Percentiles rank a stretch among this genome's conserved stretches.
These are phyloP conservation scores for Eulemur mongoz DNA, from an alignment of 2,797 vertebrate species.

Conservation along the genomic window DNA sequence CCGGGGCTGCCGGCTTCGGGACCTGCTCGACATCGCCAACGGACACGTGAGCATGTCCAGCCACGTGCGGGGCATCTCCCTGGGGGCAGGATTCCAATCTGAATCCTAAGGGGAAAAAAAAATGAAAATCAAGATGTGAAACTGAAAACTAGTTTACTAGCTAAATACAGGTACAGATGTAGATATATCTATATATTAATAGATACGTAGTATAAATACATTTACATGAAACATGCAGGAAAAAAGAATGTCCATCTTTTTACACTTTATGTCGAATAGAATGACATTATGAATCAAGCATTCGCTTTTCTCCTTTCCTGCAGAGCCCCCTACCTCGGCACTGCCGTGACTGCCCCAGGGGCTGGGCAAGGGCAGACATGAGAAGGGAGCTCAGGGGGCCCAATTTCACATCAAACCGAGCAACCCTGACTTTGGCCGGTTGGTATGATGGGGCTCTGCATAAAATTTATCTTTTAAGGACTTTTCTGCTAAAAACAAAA, in stretches of 20 bases:
- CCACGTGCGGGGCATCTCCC: fast-evolving
- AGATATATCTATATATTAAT: not conserved
- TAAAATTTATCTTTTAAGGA: not conserved
- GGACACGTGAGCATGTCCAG: conserved; percentile 90
- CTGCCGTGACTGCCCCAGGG: not conserved
- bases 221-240: not conserved
- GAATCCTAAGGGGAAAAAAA: not conserved
- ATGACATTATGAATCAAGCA: fast-evolving
- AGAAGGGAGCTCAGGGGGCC: fast-evolving
- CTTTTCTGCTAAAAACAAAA: not conserved
- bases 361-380: fast-evolving
- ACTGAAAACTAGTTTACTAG: not conserved
- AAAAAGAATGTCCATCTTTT: not conserved
- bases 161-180: not conserved
- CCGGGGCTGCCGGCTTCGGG: conserved; percentile 94
- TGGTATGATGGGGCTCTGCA: too few species aligned
- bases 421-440: not conserved
- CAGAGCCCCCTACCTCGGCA: not conserved
- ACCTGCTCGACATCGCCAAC: conserved; percentile 94
- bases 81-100: not conserved
- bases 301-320: not conserved
- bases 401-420: not conserved
- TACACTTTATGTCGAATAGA: not conserved
- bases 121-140: not conserved
- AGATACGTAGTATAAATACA: not conserved